These are phyloP conservation scores for Lemur catta DNA, from an alignment of 2,797 vertebrate species.

Conservation along the genomic window DNA sequence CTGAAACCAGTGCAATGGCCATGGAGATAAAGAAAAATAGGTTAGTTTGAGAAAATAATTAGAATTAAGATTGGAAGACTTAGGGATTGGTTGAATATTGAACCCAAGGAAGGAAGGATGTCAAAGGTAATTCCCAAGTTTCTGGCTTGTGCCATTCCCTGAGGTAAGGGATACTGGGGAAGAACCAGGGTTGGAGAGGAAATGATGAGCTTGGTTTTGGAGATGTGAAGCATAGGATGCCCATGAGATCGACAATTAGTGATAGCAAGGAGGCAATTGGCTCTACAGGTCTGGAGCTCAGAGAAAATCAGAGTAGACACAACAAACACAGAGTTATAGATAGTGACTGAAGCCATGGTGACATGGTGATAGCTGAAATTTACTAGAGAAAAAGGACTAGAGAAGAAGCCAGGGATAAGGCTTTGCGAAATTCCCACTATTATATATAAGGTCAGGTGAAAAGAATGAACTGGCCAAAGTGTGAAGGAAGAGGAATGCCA, in stretches of 20 bases:
- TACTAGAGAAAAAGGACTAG: neutral
- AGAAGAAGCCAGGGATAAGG: neutral
- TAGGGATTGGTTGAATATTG: neutral
- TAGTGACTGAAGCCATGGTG: neutral
- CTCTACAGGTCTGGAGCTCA: neutral
- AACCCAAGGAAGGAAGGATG: neutral
- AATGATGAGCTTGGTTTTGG: neutral
- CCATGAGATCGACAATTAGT: neutral
- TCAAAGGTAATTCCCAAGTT: neutral
- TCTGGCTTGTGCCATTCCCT: neutral
- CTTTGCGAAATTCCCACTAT: neutral
- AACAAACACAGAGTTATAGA: neutral
- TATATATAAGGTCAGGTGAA: neutral
- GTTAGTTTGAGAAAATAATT: neutral
- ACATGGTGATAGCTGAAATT: neutral
- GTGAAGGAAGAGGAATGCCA: neutral
- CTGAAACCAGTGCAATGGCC: neutral
- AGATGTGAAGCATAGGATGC: neutral
- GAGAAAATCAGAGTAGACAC: neutral
- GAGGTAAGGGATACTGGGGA: neutral
- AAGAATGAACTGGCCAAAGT: neutral
- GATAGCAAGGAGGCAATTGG: neutral
- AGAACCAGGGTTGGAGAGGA: neutral
- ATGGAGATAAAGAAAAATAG: neutral
- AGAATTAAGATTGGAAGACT: neutral